A percentile compares a stretch with the other conserved stretches of the same genome.
These are phyloP conservation scores for Cosmorhoe ocellata DNA, from an alignment of 2,888 invertebrate genomes.

Conservation along the genomic window DNA sequence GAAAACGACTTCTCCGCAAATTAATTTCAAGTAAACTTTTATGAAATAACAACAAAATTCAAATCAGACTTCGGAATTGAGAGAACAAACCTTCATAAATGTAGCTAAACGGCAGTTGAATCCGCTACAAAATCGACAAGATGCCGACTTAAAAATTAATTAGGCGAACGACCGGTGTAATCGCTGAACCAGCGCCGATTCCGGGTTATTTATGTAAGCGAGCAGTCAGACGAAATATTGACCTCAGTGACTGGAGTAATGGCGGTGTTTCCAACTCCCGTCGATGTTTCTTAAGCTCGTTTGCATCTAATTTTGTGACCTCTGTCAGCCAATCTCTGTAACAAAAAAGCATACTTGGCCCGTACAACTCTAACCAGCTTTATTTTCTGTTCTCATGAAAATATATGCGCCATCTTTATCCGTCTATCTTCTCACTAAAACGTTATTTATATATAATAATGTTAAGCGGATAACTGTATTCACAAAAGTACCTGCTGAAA, in stretches of 20 bases:
- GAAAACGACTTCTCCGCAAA: constrained; percentile 35
- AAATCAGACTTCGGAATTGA: constrained; percentile 50
- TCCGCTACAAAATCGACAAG: constrained; percentile 69
- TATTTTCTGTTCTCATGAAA: constrained; percentile 67
- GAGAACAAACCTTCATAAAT: constrained; percentile 55
- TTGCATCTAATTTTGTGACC: constrained; percentile 33
- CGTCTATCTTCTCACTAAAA: constrained; percentile 69
- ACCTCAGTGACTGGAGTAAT: constrained; percentile 49
- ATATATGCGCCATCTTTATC: constrained; percentile 72
- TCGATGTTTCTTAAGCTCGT: constrained; percentile 50
- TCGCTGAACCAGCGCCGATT: constrained; percentile 69
- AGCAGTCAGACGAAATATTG: constrained; percentile 56
- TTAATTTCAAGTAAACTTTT: constrained; percentile 48
- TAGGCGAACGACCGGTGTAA: constrained; percentile 81
- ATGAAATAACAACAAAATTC: constrained; percentile 49
- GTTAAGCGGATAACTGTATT: constrained; percentile 66
- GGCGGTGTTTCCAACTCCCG: constrained; percentile 51
- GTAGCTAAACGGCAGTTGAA: constrained; percentile 68
- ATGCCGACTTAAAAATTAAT: constrained; percentile 82
- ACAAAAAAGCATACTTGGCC: constrained; percentile 61
- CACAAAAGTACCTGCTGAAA: constrained; percentile 52
- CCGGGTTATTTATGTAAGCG: constrained; percentile 55
- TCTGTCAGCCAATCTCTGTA: constrained; percentile 58
- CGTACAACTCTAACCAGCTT: constrained; percentile 61
- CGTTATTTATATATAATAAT: constrained; percentile 70